phyloP scores from a whole-genome alignment of 1,140 invertebrate genomes.

The Phymastichus coffea region DNA sequence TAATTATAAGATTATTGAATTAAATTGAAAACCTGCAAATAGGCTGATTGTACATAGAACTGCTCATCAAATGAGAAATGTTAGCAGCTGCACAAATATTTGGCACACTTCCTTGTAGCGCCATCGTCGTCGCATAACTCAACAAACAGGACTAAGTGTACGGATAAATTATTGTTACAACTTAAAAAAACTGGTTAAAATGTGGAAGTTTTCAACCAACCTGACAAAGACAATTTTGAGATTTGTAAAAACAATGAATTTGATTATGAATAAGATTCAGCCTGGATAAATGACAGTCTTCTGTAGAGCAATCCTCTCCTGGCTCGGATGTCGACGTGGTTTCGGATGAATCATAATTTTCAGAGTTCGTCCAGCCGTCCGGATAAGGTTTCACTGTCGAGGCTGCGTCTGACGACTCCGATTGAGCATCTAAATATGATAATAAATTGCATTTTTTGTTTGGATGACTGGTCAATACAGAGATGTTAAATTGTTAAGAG shows the following conservation, averaged over 20 bases:
- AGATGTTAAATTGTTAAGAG: too few species aligned
- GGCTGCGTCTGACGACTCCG: slow-evolving; percentile 45
- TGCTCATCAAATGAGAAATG: slow-evolving; percentile 31
- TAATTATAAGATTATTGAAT: background rate
- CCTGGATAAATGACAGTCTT: slow-evolving; percentile 32
- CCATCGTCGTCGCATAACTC: slow-evolving; percentile 43
- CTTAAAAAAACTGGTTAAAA: background rate
- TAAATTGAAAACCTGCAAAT: background rate
- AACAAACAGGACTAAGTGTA: slow-evolving; percentile 43
- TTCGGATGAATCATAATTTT: slow-evolving; percentile 46
- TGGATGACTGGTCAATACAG: background rate
- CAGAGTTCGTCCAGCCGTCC: slow-evolving; percentile 41
- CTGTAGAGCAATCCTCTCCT: slow-evolving; percentile 32
- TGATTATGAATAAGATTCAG: slow-evolving; percentile 21
- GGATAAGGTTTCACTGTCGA: slow-evolving; percentile 48
- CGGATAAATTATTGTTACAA: slow-evolving; percentile 13
- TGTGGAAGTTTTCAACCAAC: slow-evolving; percentile 29
- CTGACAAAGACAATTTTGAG: slow-evolving; percentile 48
- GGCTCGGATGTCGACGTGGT: slow-evolving; percentile 45
- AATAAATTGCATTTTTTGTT: background rate
- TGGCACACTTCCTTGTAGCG: slow-evolving; percentile 45
- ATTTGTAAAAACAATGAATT: slow-evolving; percentile 33
- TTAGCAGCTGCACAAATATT: slow-evolving; percentile 44
- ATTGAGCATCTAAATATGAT: slow-evolving; percentile 40
- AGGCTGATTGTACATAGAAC: too few species aligned